Conservation (phyloP, 2,113 vertebrate genomes). For the Grammatotria lemairii region DNA sequence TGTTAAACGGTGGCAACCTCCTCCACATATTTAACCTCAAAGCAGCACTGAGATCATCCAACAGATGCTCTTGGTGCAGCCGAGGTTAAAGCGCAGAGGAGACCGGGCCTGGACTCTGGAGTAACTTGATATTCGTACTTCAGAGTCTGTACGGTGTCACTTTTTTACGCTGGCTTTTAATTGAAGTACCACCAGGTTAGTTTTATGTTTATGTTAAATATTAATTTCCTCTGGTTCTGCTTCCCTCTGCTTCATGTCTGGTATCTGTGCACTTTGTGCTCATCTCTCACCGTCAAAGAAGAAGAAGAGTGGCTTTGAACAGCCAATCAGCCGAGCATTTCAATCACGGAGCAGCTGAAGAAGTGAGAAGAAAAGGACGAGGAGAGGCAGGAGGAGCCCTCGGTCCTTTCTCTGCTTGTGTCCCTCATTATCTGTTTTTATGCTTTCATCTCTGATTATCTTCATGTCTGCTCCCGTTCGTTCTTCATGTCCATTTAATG, state of each 20-base stretch:
- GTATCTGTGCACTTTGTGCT: neutral
- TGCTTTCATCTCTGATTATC: slow-evolving; percentile 10
- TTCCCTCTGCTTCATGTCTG: neutral
- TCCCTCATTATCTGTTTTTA: neutral
- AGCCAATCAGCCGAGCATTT: neutral
- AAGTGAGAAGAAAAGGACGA: neutral
- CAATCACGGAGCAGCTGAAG: neutral
- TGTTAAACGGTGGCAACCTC: no score
- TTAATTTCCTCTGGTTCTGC: neutral
- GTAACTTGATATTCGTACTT: no score
- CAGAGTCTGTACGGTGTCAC: neutral
- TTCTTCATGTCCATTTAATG: neutral
- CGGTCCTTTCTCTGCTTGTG: neutral
- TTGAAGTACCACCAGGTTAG: neutral
- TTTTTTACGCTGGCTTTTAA: neutral
- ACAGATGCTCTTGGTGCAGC: no score
- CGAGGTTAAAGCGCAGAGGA: no score
- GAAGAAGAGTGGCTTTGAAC: neutral
- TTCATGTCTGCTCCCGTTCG: neutral
- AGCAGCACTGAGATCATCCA: no score
- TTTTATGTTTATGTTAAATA: neutral
- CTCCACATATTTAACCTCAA: no score
- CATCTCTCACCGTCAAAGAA: neutral
- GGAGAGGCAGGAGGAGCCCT: neutral
- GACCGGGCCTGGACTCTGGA: no score